These are phyloP conservation scores for Cacoxenus indagator DNA, from an alignment of 2,888 invertebrate species.

Conservation along the genomic window DNA sequence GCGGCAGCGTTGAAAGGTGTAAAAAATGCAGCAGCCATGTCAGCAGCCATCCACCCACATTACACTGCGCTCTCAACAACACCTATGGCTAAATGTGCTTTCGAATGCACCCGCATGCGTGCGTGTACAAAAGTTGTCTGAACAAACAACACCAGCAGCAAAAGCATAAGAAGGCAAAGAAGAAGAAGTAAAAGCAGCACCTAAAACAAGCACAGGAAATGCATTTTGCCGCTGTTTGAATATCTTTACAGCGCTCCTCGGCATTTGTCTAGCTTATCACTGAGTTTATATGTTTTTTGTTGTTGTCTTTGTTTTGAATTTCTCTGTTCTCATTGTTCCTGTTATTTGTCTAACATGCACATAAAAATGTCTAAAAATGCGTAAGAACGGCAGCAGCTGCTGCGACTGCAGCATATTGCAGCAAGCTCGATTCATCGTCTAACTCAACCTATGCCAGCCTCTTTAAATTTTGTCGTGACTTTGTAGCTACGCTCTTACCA, in stretches of 20 bases:
- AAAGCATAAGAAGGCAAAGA: too few species aligned
- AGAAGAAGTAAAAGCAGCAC: too few species aligned
- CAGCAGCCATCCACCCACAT: constrained; percentile 27
- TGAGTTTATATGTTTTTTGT: neutral
- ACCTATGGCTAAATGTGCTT: constrained; percentile 1
- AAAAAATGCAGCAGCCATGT: constrained; percentile 30
- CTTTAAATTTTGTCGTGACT: neutral
- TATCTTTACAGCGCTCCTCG: neutral
- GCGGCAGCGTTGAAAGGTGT: constrained; percentile 29
- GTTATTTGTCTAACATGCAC: constrained; percentile 16
- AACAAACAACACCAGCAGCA: neutral
- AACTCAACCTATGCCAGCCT: neutral
- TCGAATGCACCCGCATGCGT: constrained; percentile 31
- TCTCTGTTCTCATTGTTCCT: neutral
- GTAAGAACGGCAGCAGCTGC: constrained; percentile 14
- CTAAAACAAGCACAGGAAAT: constrained; percentile 18
- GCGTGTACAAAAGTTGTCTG: constrained; percentile 4
- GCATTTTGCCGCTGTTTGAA: constrained; percentile 10
- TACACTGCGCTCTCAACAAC: neutral
- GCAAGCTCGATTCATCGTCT: neutral
- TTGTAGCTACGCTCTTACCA: neutral
- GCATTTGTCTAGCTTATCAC: neutral
- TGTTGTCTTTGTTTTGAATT: neutral
- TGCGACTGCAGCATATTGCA: neutral
- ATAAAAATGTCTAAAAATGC: constrained; percentile 22